Evolutionary conservation across 2,113 vertebrate species (phyloP).

Genomic region (Periophthalmodon schlosseri): DNA sequence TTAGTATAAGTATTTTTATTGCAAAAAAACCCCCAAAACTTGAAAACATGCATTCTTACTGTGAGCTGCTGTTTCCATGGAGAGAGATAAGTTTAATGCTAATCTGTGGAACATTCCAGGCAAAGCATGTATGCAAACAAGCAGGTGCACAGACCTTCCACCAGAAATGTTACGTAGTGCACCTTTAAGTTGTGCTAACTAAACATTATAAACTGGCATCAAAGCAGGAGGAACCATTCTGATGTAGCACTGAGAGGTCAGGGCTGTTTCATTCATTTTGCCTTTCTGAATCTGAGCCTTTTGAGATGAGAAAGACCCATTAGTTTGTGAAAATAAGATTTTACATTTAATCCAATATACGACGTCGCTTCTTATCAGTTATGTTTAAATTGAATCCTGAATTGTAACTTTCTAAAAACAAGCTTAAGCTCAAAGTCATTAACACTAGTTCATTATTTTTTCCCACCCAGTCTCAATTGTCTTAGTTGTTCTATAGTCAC

Average conservation of each 20-base stretch:
- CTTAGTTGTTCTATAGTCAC: no score
- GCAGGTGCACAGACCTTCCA: neutral
- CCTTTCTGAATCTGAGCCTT: constrained; percentile 42
- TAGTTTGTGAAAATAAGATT: constrained; percentile 35
- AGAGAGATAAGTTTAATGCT: no score
- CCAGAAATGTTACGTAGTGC: neutral
- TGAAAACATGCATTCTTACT: neutral
- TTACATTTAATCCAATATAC: constrained; percentile 22
- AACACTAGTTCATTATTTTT: no score
- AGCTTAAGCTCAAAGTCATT: neutral
- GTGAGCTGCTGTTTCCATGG: neutral
- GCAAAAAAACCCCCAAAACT: no score
- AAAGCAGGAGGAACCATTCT: constrained; percentile 36
- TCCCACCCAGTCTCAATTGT: no score
- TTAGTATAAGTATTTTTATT: no score
- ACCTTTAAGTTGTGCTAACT: constrained; percentile 33
- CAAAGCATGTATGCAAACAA: no score
- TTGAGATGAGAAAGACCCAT: constrained; percentile 14
- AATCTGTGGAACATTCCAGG: no score
- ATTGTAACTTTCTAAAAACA: neutral
- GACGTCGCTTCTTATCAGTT: constrained; percentile 9
- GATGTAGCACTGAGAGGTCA: constrained; percentile 55
- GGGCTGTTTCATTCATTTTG: constrained; percentile 17
- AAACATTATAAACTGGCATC: constrained; percentile 32
- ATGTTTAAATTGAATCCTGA: neutral